Evolutionary conservation across 2,797 vertebrate genomes (phyloP).

Genomic region (Enteromius unitaeniatus): DNA sequence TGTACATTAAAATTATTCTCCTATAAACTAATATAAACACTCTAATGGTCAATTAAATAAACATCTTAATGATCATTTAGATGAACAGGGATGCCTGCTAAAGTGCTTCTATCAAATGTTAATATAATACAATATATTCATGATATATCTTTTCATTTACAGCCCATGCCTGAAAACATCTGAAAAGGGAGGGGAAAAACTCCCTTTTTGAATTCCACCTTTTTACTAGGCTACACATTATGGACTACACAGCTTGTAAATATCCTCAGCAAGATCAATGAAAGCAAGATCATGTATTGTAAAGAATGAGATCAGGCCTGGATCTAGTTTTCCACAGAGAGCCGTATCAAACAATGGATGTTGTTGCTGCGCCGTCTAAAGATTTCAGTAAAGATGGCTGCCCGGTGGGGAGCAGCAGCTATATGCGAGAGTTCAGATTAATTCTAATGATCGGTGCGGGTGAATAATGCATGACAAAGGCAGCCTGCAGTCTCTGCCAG

Average conservation of each 20-base stretch:
- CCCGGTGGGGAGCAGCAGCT: not conserved
- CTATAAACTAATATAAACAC: not conserved
- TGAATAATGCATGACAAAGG: slow-evolving; percentile 45
- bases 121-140: not conserved
- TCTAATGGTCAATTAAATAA: not conserved
- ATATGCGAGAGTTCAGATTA: slow-evolving; percentile 31
- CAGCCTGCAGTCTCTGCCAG: slow-evolving; percentile 23
- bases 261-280: slow-evolving; percentile 3
- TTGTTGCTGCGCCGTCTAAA: slow-evolving; percentile 6
- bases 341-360: slow-evolving; percentile 5
- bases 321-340: slow-evolving; percentile 3
- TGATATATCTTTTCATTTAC: not conserved
- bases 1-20: not conserved
- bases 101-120: not conserved
- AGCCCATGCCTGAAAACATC: not conserved
- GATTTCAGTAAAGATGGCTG: slow-evolving; percentile 45
- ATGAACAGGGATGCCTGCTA: no score
- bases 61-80: no score
- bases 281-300: slow-evolving; percentile 14
- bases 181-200: no score
- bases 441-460: slow-evolving; percentile 26
- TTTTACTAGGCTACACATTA: not conserved
- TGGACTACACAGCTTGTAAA: not conserved
- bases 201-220: not conserved
- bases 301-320: slow-evolving; percentile 4